Percentiles rank a stretch among this genome's conserved stretches.
Conservation (phyloP, 2,797 vertebrate genomes). For the Pachyuromys duprasi region DNA sequence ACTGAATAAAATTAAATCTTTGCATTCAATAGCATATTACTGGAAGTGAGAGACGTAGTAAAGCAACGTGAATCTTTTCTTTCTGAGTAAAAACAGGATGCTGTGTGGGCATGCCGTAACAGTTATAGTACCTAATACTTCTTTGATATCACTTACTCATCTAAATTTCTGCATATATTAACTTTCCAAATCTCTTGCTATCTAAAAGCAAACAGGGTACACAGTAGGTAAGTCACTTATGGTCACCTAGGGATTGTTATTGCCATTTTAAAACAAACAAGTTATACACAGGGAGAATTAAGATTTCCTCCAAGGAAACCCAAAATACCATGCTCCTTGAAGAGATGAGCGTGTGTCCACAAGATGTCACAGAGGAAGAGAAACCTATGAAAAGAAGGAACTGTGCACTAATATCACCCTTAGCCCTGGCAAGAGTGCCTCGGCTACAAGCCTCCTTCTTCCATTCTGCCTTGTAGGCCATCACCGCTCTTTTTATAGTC, state of each 20-base stretch:
- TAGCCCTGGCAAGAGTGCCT: neutral
- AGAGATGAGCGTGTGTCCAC: neutral
- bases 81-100: neutral
- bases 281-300: neutral
- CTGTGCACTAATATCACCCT: neutral
- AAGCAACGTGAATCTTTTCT: neutral
- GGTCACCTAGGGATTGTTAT: neutral
- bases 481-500: neutral
- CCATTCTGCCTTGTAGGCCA: neutral
- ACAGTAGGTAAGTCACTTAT: neutral
- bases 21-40: neutral
- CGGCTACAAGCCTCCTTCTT: no score
- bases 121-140: neutral
- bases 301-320: neutral
- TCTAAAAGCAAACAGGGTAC: neutral
- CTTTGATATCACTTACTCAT: neutral
- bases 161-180: neutral
- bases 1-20: constrained; percentile 18
- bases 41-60: neutral
- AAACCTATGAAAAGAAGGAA: neutral
- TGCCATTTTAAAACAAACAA: neutral
- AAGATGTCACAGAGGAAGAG: neutral
- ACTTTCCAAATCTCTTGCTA: neutral
- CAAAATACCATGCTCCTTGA: neutral
- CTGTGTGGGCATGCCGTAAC: neutral